Conservation (phyloP, 2,888 invertebrate genomes). For the Brenthis hecate region DNA sequence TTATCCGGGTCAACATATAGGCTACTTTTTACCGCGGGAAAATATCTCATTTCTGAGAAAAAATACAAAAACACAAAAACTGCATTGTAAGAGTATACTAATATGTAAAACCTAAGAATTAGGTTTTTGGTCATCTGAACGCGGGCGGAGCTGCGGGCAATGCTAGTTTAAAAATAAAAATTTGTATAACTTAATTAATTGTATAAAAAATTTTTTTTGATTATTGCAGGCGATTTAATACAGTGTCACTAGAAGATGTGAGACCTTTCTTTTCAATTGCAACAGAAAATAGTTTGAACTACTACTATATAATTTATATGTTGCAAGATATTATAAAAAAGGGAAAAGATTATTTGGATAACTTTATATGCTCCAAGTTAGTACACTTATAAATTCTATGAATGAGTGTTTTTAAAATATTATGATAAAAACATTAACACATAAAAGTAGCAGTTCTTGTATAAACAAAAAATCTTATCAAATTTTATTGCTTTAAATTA, state of each 20-base stretch:
- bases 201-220: not conserved
- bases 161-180: too few relatives aligned
- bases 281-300: constrained; percentile 48
- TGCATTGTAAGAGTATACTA: too few relatives aligned
- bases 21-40: too few relatives aligned
- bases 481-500: too few relatives aligned
- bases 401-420: not conserved
- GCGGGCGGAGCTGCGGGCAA: too few relatives aligned
- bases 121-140: too few relatives aligned
- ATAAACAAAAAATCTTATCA: too few relatives aligned
- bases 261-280: constrained; percentile 51
- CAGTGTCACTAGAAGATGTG: constrained; percentile 51
- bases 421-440: not conserved
- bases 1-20: too few relatives aligned
- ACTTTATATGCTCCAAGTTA: constrained; percentile 47
- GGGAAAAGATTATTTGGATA: constrained; percentile 44
- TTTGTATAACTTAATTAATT: too few relatives aligned
- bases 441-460: not conserved
- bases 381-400: constrained; percentile 31
- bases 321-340: constrained; percentile 55
- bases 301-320: constrained; percentile 56
- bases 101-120: too few relatives aligned
- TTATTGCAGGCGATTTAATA: constrained; percentile 40
- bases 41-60: too few relatives aligned
- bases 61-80: too few relatives aligned